Percentiles rank a stretch among this genome's conserved stretches.
phyloP scores from a whole-genome alignment of 2,888 invertebrate genomes.

The Trichogramma dendrolimi region DNA sequence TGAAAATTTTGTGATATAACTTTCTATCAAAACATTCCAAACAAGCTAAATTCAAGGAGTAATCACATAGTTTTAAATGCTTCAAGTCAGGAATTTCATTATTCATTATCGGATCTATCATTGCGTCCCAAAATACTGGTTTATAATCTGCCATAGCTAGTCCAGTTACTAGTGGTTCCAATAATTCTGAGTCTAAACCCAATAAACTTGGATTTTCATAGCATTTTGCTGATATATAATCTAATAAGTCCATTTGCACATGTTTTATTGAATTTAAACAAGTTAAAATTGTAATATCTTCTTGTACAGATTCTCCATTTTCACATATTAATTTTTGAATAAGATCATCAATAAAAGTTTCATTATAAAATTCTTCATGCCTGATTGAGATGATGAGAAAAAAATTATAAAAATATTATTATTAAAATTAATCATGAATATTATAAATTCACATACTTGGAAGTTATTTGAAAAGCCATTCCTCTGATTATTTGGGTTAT shows the following conservation, averaged over 20 bases:
- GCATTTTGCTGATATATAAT: constrained; percentile 57
- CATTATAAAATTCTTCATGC: constrained; percentile 60
- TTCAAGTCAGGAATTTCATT: constrained; percentile 39
- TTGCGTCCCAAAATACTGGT: constrained; percentile 57
- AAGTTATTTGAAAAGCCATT: constrained; percentile 14
- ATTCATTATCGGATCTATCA: constrained; percentile 52
- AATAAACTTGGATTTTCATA: constrained; percentile 51
- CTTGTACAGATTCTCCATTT: constrained; percentile 29
- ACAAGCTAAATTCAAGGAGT: constrained; percentile 58
- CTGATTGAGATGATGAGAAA: constrained; percentile 47
- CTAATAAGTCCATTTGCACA: constrained; percentile 57
- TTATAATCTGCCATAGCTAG: constrained; percentile 61
- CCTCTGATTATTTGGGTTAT: constrained; percentile 10
- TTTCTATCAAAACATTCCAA: constrained; percentile 59
- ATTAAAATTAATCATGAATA: constrained; percentile 1
- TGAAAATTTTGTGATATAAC: constrained; percentile 57
- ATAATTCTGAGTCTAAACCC: constrained; percentile 49
- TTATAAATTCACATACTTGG: constrained; percentile 9
- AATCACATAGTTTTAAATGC: constrained; percentile 51
- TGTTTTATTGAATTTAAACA: constrained; percentile 37
- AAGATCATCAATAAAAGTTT: constrained; percentile 58
- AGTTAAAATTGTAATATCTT: constrained; percentile 17
- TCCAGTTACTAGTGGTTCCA: constrained; percentile 56
- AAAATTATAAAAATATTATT: constrained; percentile 2
- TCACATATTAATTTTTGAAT: constrained; percentile 39